phyloP scores from a whole-genome alignment of 2,113 vertebrate genomes.

The Rousettus leschenaultii region DNA sequence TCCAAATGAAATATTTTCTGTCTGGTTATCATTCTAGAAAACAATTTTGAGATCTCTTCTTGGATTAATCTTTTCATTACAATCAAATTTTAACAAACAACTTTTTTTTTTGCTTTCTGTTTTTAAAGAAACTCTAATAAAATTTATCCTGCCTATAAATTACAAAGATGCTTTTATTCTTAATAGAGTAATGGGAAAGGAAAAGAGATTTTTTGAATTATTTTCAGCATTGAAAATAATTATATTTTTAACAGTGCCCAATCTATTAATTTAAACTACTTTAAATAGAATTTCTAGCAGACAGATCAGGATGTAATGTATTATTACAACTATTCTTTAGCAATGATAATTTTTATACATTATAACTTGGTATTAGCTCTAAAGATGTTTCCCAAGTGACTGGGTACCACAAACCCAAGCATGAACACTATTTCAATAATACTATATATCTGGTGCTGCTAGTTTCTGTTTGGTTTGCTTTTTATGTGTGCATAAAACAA shows the following conservation, averaged over 20 bases:
- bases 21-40: not conserved
- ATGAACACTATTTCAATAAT: not conserved
- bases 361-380: not conserved
- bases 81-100: not conserved
- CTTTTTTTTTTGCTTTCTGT: not conserved
- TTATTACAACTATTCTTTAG: not conserved
- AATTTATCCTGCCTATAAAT: not conserved
- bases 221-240: constrained; percentile 9
- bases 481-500: not conserved
- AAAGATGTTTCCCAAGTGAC: not conserved
- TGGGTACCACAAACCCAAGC: not conserved
- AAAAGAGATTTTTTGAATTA: not conserved
- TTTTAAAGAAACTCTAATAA: not conserved
- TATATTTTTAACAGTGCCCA: not conserved
- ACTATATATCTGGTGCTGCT: not conserved
- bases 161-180: not conserved
- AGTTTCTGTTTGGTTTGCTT: not conserved
- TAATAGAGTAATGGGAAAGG: not conserved
- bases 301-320: not conserved
- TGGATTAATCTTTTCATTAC: not conserved
- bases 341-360: not conserved
- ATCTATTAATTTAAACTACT: not conserved
- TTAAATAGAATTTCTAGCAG: not conserved
- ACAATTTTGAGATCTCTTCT: not conserved
- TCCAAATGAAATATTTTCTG: not conserved